phyloP scores from a whole-genome alignment of 37 sponge, comb jelly and placozoan genomes.

The Eunapius fragilis region DNA sequence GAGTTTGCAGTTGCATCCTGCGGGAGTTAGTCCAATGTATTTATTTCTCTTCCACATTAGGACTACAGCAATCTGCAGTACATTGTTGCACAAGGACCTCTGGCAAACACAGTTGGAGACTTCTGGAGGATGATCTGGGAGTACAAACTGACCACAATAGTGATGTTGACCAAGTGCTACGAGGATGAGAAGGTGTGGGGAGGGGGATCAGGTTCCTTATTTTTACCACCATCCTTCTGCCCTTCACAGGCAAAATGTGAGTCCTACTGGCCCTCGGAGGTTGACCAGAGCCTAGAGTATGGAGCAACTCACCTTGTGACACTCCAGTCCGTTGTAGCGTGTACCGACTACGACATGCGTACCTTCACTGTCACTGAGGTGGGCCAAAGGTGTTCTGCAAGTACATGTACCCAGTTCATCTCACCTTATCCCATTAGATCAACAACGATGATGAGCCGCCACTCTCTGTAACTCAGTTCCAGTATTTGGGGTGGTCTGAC shows the following conservation, averaged over 20 bases:
- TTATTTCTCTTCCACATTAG: not conserved
- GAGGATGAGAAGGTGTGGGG: conserved; percentile 63
- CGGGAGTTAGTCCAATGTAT: not conserved
- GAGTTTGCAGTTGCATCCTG: not conserved
- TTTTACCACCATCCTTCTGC: too few relatives aligned
- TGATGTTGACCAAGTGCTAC: conserved; percentile 68
- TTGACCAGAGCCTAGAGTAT: conserved; percentile 22
- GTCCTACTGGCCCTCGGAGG: conserved; percentile 74
- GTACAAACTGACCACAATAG: conserved; percentile 45
- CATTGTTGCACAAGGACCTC: conserved; percentile 44
- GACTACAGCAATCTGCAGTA: not conserved
- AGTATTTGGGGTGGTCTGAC: conserved; percentile 86
- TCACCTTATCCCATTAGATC: too few relatives aligned
- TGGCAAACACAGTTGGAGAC: conserved; percentile 52
- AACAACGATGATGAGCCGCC: not conserved
- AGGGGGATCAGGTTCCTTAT: too few relatives aligned
- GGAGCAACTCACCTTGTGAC: conserved; percentile 47
- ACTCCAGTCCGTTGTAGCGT: conserved; percentile 31
- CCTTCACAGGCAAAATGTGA: conserved; percentile 69
- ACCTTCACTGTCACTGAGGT: conserved; percentile 50
- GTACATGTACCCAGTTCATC: too few relatives aligned
- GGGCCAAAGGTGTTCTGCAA: conserved; percentile 2
- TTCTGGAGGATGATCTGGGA: conserved; percentile 75
- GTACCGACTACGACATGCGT: conserved; percentile 71
- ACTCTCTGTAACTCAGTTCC: conserved; percentile 61